Evolutionary conservation across 1,140 invertebrate genomes (phyloP), one percentile per base, ranked within the genome.

Genomic region (Macrosteles quadrilineatus): DNA sequence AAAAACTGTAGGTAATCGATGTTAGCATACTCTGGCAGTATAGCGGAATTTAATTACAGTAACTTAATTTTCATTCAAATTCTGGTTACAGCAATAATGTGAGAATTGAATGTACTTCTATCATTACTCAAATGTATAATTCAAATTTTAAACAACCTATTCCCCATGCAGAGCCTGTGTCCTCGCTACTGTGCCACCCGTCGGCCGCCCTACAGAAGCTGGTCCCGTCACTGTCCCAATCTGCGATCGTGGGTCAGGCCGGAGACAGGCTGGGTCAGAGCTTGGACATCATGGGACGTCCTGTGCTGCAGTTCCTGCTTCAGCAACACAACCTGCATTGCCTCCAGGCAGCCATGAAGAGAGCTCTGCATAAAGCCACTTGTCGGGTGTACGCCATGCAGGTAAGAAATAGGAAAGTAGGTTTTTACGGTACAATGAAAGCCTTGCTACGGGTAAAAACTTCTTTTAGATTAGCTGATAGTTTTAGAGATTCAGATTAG

Each of bases 331-430:
- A 97, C 78, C 82, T 97, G 19, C 88, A 91, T 27, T 86, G 88
- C 25, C 76, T 97, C 4, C 89, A 91, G 73, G 81, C 90, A 12
- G 89, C 90, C n/a, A 94, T 96, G 90, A 89, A 89, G 71, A 88
- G 93, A 71, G 90, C 93, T 0, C 78, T 96, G 0, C 81, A 93
- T 64, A 92, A 93, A 75, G 90, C 94, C 6, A 89, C 93, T 0
- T 95, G 92, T 77, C 83, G 95, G 71, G 90, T 94, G 9, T 95
- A 94, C 78, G 93, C 93, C 0, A 90, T 95, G 86, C 90, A 90
- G 83, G 75, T 76, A 21, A 59, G 50, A 2, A 25, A 40, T 27
- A 40, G 17, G n/a, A n/a, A n/a, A n/a, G n/a, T n/a, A n/a, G n/a
- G n/a, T n/a, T n/a, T n/a, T n/a, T n/a, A n/a, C n/a, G n/a, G n/a